A percentile compares a stretch with the other conserved stretches of the same genome.
Evolutionary conservation across 2,888 invertebrate genomes (phyloP).

Genomic region (Ephialtes manifestator): DNA sequence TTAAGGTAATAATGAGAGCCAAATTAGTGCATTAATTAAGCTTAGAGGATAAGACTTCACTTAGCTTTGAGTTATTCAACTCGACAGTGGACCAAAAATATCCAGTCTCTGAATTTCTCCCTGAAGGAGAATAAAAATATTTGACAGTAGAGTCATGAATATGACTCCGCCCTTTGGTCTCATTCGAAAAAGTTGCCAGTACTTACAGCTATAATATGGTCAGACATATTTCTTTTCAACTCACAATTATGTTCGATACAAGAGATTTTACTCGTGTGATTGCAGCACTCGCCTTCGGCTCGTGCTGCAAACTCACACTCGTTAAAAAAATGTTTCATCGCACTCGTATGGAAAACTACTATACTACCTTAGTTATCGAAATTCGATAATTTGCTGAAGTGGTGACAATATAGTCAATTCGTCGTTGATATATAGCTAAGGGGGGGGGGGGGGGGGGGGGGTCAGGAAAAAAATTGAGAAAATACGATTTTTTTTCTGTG

Average conservation of each 20-base stretch:
- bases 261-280: too few species aligned
- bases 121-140: background rate
- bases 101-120: background rate
- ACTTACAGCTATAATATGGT: constrained; percentile 6
- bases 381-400: too few species aligned
- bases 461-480: too few species aligned
- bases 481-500: too few species aligned
- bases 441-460: too few species aligned
- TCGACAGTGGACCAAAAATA: background rate
- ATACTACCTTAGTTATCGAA: too few species aligned
- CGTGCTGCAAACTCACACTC: too few species aligned
- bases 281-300: too few species aligned
- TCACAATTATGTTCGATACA: background rate
- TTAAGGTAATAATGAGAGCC: background rate
- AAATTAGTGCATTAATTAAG: background rate
- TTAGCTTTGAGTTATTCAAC: background rate
- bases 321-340: too few species aligned
- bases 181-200: background rate
- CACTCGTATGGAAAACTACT: too few species aligned
- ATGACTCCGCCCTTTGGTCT: background rate
- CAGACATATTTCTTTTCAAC: constrained; percentile 9
- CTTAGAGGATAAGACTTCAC: background rate
- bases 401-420: too few species aligned
- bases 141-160: background rate
- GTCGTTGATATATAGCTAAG: too few species aligned